Evolutionary conservation across 2,113 vertebrate species (phyloP), one percentile per base, ranked within the genome.

Genomic region (Periophthalmus modestus): DNA sequence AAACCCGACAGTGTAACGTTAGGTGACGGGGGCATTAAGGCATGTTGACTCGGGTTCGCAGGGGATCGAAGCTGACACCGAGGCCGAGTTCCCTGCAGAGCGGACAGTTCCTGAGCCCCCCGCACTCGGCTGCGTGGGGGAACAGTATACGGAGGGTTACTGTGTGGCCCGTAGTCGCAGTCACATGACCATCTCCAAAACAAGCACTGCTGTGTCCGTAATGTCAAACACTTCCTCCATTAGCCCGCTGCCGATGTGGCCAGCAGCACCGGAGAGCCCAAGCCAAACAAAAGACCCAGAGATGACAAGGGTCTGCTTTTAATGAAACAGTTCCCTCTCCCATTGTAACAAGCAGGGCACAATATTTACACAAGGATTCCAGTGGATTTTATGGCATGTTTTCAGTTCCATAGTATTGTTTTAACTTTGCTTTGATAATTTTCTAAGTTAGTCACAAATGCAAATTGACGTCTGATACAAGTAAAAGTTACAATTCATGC

Each of bases 141-240:
- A 75, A 87, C 81, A 71, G 77, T 87, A 87, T 88, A 87, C 86
- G 89, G 82, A 78, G 80, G 73, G 87, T 79, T 71, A 87, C 85
- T 86, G 82, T 85, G 82, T 81, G 82, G 88, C 80, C 81, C 79
- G 74, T 57, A 19, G 16, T 52, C 9, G 46, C 61, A 69, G 75
- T 74, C 82, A 75, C 84, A 87, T 89, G 87, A 87, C 85, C 85
- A 79, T 71, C 84, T 85, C 85, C 80, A 88, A 92, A 89, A 89
- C 87, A 91, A 86, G 88, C 81, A 88, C 72, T 81, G 89, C 88
- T 92, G 90, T 92, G 87, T 90, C 87, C 74, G 65, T 85, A 88
- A 91, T 86, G 91, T 92, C 90, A 88, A 88, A 84, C 87, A 89
- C 88, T 89, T 94, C 89, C 91, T 92, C 88, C 85, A 90, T 92